These are phyloP conservation scores for Liodrosophila aerea DNA, from an alignment of 2,888 invertebrate genomes.

Conservation along the genomic window DNA sequence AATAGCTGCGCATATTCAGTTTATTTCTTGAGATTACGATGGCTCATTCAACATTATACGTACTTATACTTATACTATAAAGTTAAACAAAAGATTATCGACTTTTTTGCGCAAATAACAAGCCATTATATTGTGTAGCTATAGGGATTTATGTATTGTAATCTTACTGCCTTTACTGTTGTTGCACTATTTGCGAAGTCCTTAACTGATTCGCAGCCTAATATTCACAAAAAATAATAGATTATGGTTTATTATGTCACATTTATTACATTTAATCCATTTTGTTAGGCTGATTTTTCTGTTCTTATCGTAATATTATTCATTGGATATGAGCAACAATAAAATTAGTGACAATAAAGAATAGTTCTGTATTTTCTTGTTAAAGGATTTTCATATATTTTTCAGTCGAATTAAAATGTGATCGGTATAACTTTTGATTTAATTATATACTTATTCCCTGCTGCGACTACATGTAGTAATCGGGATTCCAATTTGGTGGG, in stretches of 20 bases:
- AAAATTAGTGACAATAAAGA: conserved; percentile 49
- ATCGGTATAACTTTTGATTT: conserved; percentile 39
- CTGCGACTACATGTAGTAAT: conserved; percentile 74
- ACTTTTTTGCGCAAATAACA: conserved; percentile 52
- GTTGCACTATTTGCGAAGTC: conserved; percentile 23
- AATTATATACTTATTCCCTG: neutral
- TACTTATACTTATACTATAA: conserved; percentile 10
- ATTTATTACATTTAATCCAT: conserved; percentile 25
- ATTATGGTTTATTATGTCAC: conserved; percentile 31
- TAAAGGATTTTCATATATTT: conserved; percentile 8
- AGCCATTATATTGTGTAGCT: conserved; percentile 64
- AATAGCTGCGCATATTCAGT: conserved; percentile 40
- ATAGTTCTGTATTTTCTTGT: neutral
- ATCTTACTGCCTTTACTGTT: conserved; percentile 24
- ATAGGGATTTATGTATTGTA: conserved; percentile 48
- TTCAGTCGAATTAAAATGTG: conserved; percentile 12
- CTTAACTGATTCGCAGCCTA: conserved; percentile 13
- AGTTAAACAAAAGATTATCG: conserved; percentile 20
- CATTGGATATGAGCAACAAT: conserved; percentile 57
- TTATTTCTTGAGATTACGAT: conserved; percentile 41
- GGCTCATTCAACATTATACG: conserved; percentile 27
- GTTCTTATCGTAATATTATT: conserved; percentile 57
- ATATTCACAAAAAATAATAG: conserved; percentile 24
- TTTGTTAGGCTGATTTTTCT: conserved; percentile 54
- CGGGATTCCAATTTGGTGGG: conserved; percentile 85